A percentile compares a stretch with the other conserved stretches of the same genome.
Conservation (phyloP, 2,113 vertebrate genomes). For the Crotalus helleri region DNA sequence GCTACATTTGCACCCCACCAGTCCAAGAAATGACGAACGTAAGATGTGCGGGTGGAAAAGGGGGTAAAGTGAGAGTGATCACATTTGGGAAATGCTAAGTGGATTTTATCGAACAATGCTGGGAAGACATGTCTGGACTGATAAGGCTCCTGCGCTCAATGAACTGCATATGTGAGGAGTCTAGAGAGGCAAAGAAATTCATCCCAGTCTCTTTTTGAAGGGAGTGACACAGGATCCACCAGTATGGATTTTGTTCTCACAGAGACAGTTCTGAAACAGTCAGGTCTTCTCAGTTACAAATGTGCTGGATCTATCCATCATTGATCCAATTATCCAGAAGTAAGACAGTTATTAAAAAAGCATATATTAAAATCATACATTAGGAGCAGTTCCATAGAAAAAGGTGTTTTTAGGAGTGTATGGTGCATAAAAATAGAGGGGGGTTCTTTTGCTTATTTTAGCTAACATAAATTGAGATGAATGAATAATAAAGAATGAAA, state of each 20-base stretch:
- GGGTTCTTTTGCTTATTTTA: neutral
- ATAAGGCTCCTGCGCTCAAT: conserved; percentile 21
- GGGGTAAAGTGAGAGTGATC: neutral
- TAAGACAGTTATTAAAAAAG: neutral
- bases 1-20: conserved; percentile 18
- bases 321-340: neutral
- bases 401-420: no score
- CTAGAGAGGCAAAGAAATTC: neutral
- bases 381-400: neutral
- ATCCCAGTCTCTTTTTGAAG: neutral
- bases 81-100: conserved; percentile 13
- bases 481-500: neutral
- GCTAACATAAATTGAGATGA: neutral
- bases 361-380: neutral
- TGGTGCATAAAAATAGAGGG: no score
- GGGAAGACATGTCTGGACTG: conserved; percentile 10
- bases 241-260: neutral
- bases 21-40: conserved; percentile 22
- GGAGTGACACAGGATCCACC: neutral
- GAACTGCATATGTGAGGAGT: neutral
- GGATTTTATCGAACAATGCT: conserved; percentile 19
- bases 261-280: neutral
- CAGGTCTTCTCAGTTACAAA: neutral
- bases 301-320: neutral
- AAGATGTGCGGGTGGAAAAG: neutral